Percentiles rank a stretch among this genome's conserved stretches.
Conservation (phyloP, 92 coral and sea anemone genomes). For the Epizoanthus ramosus region DNA sequence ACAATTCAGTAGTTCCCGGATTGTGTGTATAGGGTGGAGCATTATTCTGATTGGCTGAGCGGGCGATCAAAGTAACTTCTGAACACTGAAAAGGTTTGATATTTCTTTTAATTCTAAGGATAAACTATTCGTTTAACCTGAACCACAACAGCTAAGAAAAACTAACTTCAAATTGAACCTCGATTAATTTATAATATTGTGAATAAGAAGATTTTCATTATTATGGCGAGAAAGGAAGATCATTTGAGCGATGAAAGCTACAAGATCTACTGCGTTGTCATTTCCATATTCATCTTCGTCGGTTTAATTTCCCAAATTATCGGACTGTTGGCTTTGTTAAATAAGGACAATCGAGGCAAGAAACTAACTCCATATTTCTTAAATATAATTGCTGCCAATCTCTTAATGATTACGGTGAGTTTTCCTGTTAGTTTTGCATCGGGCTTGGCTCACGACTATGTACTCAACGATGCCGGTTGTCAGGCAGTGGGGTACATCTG, state of each 20-base stretch:
- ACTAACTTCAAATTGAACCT: not conserved
- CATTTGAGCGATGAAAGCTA: not conserved
- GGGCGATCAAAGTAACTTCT: not conserved
- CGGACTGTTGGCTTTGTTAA: constrained; percentile 6
- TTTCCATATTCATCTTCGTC: not conserved
- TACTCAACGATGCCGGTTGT: not conserved
- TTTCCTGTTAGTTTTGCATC: constrained; percentile 15
- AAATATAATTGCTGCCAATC: not conserved
- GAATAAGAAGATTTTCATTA: not conserved
- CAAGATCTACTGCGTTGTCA: not conserved
- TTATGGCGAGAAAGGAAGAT: not conserved
- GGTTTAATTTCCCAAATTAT: constrained; percentile 3
- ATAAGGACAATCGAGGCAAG: constrained; percentile 12
- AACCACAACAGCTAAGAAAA: no score
- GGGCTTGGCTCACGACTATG: not conserved
- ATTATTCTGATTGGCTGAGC: not conserved
- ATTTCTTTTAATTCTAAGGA: not conserved
- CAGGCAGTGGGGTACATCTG: not conserved
- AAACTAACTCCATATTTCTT: constrained; percentile 6
- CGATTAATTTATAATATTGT: not conserved
- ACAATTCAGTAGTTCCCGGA: no score
- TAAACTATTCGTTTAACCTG: not conserved
- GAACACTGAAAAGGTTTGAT: not conserved
- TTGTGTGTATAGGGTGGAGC: no score
- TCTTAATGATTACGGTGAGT: not conserved